Evolutionary conservation across 2,888 invertebrate species (phyloP).

Genomic region (Andrena camellia): DNA sequence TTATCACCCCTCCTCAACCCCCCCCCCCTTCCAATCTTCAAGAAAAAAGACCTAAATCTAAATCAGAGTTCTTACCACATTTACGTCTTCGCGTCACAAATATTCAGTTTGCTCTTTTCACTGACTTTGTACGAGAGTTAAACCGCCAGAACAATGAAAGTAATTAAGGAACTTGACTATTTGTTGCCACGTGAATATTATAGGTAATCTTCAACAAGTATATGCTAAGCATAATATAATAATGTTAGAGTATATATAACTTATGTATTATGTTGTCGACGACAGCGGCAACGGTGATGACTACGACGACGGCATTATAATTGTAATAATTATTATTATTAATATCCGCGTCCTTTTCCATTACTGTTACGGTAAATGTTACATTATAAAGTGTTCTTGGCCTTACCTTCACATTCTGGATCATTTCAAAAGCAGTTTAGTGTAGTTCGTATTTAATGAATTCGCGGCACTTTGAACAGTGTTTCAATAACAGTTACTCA

Average conservation of each 20-base stretch:
- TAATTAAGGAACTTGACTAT: conserved; percentile 82
- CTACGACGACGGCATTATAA: conserved; percentile 69
- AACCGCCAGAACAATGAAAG: conserved; percentile 83
- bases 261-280: conserved; percentile 74
- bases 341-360: conserved; percentile 57
- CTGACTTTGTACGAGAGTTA: conserved; percentile 80
- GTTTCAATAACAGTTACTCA: conserved; percentile 31
- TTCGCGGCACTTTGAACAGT: conserved; percentile 21
- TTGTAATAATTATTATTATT: conserved; percentile 55
- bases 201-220: conserved; percentile 81
- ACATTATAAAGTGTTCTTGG: conserved; percentile 4
- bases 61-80: conserved; percentile 12
- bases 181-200: conserved; percentile 82
- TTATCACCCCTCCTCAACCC: neutral
- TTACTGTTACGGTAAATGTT: conserved; percentile 42
- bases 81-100: conserved; percentile 14
- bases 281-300: conserved; percentile 72
- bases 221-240: conserved; percentile 80
- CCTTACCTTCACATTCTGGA: conserved; percentile 21
- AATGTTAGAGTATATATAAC: conserved; percentile 75
- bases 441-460: conserved; percentile 22
- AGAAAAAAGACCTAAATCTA: conserved; percentile 6
- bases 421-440: conserved; percentile 39
- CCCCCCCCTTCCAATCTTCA: neutral
- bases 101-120: conserved; percentile 22